Evolutionary conservation across 2,113 vertebrate genomes (phyloP).

Genomic region (Perca schrenkii): DNA sequence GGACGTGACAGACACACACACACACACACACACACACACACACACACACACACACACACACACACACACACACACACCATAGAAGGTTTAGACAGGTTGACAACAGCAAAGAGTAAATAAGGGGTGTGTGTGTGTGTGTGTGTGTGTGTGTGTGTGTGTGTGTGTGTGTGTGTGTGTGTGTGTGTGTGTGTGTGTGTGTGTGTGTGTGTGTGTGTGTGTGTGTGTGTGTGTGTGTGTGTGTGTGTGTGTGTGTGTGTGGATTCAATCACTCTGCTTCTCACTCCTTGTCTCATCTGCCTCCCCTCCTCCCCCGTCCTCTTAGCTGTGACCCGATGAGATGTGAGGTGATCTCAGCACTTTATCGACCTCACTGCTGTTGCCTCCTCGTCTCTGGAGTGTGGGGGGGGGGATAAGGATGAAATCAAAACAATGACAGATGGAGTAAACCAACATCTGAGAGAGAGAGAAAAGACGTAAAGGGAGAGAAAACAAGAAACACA

Average conservation of each 20-base stretch:
- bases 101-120: neutral
- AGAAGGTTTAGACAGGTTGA: no score
- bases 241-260: neutral
- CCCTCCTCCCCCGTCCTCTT: constrained; percentile 13
- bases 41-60: no score
- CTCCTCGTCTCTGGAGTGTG: neutral
- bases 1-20: no score
- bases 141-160: no score
- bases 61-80: no score
- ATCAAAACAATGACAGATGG: constrained; percentile 21
- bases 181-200: no score
- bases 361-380: constrained; percentile 65
- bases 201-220: no score
- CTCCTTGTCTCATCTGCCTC: neutral
- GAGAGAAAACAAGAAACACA: neutral
- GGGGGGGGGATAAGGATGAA: constrained; percentile 9
- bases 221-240: no score
- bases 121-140: neutral
- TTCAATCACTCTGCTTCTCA: neutral
- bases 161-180: no score
- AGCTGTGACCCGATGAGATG: constrained; percentile 66
- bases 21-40: no score
- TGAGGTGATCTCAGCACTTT: constrained; percentile 78
- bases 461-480: neutral
- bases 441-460: constrained; percentile 8